Evolutionary conservation across 1,140 invertebrate genomes (phyloP).

Genomic region (Bradynema listronoti): DNA sequence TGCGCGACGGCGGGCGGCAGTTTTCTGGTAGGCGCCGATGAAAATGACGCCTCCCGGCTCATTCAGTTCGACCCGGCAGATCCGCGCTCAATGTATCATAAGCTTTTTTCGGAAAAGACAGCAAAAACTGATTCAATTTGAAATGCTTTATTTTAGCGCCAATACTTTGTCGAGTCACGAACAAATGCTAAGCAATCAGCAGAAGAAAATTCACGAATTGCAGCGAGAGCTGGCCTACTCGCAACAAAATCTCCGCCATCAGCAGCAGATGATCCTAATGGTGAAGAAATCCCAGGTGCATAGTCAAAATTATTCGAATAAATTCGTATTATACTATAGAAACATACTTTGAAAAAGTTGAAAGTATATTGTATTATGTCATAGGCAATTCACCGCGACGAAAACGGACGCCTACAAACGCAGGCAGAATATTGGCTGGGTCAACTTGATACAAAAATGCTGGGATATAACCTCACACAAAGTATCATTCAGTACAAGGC

Average conservation of each 20-base stretch:
- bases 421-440: slow-evolving; percentile 35
- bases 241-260: slow-evolving; percentile 49
- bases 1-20: too few species aligned
- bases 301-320: neutral
- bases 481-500: slow-evolving; percentile 48
- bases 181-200: slow-evolving; percentile 68
- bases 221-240: slow-evolving; percentile 68
- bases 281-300: slow-evolving; percentile 40
- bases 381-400: slow-evolving; percentile 17
- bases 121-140: too few species aligned
- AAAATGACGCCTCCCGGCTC: too few species aligned
- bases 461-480: slow-evolving; percentile 41
- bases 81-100: slow-evolving; percentile 8
- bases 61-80: slow-evolving; percentile 6
- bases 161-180: slow-evolving; percentile 43
- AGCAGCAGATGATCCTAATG: slow-evolving; percentile 48
- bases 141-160: slow-evolving; percentile 25
- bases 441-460: slow-evolving; percentile 39
- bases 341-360: too few species aligned
- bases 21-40: too few species aligned
- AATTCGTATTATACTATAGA: too few species aligned
- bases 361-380: slow-evolving; percentile 3
- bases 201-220: slow-evolving; percentile 77
- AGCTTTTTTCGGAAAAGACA: too few species aligned
- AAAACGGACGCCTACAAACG: slow-evolving; percentile 23